Evolutionary conservation across 2,888 invertebrate genomes (phyloP).

Genomic region (Merodon equestris): DNA sequence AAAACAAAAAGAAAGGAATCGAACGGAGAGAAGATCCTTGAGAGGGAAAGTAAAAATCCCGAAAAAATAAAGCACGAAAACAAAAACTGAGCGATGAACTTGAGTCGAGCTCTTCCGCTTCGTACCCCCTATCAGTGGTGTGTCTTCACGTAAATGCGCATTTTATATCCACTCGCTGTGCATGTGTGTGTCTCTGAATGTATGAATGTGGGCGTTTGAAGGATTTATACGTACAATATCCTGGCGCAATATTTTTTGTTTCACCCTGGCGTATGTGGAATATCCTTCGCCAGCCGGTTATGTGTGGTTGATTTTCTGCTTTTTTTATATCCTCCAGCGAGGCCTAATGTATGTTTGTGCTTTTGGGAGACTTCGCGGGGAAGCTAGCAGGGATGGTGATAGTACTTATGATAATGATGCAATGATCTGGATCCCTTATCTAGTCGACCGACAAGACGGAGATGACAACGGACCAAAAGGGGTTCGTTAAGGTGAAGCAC

Average conservation of each 20-base stretch:
- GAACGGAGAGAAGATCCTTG: slow-evolving; percentile 17
- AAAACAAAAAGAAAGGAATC: slow-evolving; percentile 17
- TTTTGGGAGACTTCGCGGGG: slow-evolving; percentile 12
- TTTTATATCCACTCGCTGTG: slow-evolving; percentile 28
- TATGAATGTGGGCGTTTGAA: slow-evolving; percentile 14
- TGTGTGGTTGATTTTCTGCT: slow-evolving; percentile 16
- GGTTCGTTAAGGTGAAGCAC: slow-evolving; percentile 28
- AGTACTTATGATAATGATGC: slow-evolving; percentile 54
- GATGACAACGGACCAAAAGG: slow-evolving; percentile 7
- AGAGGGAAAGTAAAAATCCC: slow-evolving; percentile 4
- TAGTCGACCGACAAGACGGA: slow-evolving; percentile 21
- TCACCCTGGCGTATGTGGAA: slow-evolving; percentile 49
- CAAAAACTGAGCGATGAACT: slow-evolving; percentile 5
- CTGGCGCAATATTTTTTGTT: slow-evolving; percentile 46
- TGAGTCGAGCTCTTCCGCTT: too few species aligned
- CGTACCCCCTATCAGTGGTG: too few species aligned
- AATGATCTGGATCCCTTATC: slow-evolving; percentile 34
- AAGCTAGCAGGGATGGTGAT: slow-evolving; percentile 1
- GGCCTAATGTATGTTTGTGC: slow-evolving; percentile 29
- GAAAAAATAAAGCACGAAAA: slow-evolving; percentile 13
- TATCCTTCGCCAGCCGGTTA: slow-evolving; percentile 9
- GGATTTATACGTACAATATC: slow-evolving; percentile 42
- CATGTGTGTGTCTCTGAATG: slow-evolving; percentile 16
- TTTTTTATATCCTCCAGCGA: background rate
- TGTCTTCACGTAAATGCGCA: slow-evolving; percentile 43